Conservation (phyloP, 2,113 vertebrate genomes). For the Clarias magur region DNA sequence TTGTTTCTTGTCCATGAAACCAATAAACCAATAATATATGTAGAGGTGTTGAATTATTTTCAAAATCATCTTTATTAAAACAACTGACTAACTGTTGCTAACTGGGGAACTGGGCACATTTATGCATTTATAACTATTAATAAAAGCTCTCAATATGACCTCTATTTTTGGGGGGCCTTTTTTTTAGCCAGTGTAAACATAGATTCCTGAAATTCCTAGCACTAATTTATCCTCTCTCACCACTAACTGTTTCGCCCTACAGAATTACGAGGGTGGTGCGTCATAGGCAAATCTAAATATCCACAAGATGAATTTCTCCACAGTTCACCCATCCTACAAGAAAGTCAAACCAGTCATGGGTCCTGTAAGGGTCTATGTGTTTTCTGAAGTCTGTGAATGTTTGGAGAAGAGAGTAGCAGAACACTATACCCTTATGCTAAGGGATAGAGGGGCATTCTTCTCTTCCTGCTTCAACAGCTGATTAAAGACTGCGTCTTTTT, state of each 20-base stretch:
- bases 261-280: slow-evolving; percentile 23
- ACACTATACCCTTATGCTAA: slow-evolving; percentile 56
- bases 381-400: slow-evolving; percentile 48
- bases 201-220: slow-evolving; percentile 45
- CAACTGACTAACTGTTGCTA: not conserved
- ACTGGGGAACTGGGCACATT: not conserved
- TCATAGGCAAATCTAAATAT: slow-evolving; percentile 38
- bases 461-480: slow-evolving; percentile 52
- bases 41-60: not conserved
- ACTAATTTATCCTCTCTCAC: slow-evolving; percentile 3
- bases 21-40: not conserved
- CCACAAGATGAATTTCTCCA: slow-evolving; percentile 18
- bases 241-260: slow-evolving; percentile 8
- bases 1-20: not conserved
- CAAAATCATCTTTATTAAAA: not conserved
- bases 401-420: slow-evolving; percentile 49
- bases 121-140: slow-evolving; percentile 11
- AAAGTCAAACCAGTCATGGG: slow-evolving; percentile 27
- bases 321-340: slow-evolving; percentile 21
- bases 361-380: slow-evolving; percentile 46
- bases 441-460: slow-evolving; percentile 61
- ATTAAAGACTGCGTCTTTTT: slow-evolving; percentile 55
- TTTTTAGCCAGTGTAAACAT: slow-evolving; percentile 25
- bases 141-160: slow-evolving; percentile 7
- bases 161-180: not conserved